Base-by-base conservation (phyloP, 2,797 vertebrate species). In the Eutrigla gurnardus region DNA sequence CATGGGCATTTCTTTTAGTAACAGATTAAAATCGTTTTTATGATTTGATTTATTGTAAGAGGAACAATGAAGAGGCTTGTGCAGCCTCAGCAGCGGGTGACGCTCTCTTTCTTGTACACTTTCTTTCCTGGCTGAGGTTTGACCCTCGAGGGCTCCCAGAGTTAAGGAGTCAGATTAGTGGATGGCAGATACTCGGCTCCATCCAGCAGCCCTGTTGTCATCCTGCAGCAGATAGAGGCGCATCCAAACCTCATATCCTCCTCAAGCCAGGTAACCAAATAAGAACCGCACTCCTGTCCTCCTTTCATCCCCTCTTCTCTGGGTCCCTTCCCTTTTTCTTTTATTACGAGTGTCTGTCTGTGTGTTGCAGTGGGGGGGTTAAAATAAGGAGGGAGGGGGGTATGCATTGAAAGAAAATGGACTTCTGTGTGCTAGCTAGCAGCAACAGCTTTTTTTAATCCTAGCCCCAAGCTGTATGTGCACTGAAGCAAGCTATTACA, bases 401-500 rank as follows among this genome's bases (percentile, higher is more conserved):
- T 49, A 7, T 7, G 1, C 4, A 50, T 53, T 61, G 70, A 90
- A 90, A 91, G 90, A 89, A 91, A 91, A 93, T 58, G n/a, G 77
- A 89, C 91, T 91, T 88, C 83, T 88, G 63, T 91, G 90, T 80
- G 66, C 65, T 82, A 50, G 72, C 80, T 90, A 91, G 92, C 92
- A 93, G 93, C 92, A 93, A 91, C 90, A 92, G 86, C 86, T 89
- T 93, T 76, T 75, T 79, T 50, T 90, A 92, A 94, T 92, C 90
- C 93, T 91, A 77, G 88, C 93, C 94, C 90, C 92, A 68, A 92
- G 94, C 94, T 90, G 82, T 81, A 89, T 80, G 93, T 91, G 90
- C 95, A 91, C 91, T 95, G 94, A 94, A 78, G 93, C 94, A 89
- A 90, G 90, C 95, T 94, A 93, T 94, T 93, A 94, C 95, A 93